These are phyloP conservation scores for Cynocephalus volans DNA, from an alignment of 2,113 vertebrate species.

Conservation along the genomic window DNA sequence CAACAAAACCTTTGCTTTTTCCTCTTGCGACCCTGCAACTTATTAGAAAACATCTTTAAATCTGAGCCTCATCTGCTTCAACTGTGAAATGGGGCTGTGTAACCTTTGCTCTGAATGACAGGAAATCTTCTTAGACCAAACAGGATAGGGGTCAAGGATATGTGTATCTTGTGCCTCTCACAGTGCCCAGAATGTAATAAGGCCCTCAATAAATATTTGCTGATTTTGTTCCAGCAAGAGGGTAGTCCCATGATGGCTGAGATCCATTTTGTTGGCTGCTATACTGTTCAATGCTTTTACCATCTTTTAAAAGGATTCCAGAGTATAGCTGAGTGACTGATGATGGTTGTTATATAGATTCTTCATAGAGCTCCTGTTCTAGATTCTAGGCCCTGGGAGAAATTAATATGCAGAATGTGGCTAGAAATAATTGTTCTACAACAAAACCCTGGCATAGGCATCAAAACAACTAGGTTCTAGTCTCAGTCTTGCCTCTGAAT, in stretches of 20 bases:
- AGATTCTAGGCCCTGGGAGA: background rate
- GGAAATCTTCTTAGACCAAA: background rate
- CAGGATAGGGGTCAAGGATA: background rate
- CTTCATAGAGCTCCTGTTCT: background rate
- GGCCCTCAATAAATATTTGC: background rate
- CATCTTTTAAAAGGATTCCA: background rate
- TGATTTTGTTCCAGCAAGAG: background rate
- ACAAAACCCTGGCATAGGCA: background rate
- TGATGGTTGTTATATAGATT: background rate
- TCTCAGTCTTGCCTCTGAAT: background rate
- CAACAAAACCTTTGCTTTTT: background rate
- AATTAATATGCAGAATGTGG: background rate
- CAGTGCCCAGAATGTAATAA: background rate
- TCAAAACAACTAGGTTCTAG: background rate
- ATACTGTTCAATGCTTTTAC: background rate
- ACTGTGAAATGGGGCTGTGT: conserved; percentile 38
- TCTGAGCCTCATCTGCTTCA: conserved; percentile 25
- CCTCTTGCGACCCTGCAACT: background rate
- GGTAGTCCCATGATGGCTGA: background rate
- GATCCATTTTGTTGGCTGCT: background rate
- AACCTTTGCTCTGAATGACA: background rate
- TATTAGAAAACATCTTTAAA: conserved; percentile 37
- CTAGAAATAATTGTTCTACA: conserved; percentile 32
- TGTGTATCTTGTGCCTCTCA: background rate
- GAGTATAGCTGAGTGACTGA: background rate